Conservation (phyloP, 2,888 invertebrate genomes). For the Acleris cristana region DNA sequence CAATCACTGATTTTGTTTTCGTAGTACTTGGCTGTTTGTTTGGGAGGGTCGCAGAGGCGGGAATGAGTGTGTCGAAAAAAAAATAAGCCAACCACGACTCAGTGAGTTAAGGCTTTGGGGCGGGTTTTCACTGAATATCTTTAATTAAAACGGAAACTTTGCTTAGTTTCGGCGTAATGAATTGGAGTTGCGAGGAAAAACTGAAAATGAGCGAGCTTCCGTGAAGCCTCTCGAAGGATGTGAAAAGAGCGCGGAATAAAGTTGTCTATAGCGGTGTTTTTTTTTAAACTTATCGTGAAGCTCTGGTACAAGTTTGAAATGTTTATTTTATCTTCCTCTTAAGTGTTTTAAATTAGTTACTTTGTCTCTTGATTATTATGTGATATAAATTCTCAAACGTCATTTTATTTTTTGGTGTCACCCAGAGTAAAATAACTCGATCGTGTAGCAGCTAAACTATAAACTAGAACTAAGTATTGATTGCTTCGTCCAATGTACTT, state of each 20-base stretch:
- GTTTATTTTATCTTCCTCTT: background rate
- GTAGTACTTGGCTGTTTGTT: conserved; percentile 81
- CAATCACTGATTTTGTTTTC: conserved; percentile 66
- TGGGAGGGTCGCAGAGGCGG: conserved; percentile 83
- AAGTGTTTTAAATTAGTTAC: background rate
- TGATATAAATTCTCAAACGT: no score
- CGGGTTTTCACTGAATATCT: conserved; percentile 78
- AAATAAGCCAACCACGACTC: conserved; percentile 84
- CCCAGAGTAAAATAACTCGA: no score
- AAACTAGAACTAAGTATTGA: no score
- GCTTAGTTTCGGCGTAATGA: conserved; percentile 66
- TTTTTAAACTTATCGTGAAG: background rate
- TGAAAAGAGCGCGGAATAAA: background rate
- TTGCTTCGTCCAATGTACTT: no score
- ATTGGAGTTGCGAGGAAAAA: conserved; percentile 64
- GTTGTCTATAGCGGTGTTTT: conserved; percentile 1
- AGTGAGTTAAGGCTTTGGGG: conserved; percentile 80
- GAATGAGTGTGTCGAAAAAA: conserved; percentile 82
- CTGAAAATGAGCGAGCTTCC: conserved; percentile 30
- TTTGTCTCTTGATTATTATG: no score
- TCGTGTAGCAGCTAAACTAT: no score
- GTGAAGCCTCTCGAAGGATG: conserved; percentile 40
- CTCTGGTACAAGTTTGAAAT: background rate
- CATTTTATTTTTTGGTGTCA: no score
- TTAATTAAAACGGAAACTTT: conserved; percentile 81